phyloP scores from a whole-genome alignment of 2,113 vertebrate genomes.

The Cephalopholis sonnerati region DNA sequence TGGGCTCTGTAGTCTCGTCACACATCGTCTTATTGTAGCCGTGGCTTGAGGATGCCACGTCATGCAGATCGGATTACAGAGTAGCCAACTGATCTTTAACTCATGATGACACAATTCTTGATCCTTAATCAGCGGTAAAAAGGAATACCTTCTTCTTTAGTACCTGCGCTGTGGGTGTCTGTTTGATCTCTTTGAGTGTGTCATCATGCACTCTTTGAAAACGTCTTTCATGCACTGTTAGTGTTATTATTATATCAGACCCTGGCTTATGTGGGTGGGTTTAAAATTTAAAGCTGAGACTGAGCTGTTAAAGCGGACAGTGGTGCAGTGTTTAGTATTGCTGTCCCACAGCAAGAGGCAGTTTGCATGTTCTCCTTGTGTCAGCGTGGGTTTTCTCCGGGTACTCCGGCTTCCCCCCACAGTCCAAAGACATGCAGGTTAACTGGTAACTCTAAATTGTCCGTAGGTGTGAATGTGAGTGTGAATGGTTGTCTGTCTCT shows the following conservation, averaged over 20 bases:
- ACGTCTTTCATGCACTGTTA: neutral
- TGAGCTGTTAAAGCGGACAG: too few relatives aligned
- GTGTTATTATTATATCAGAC: neutral
- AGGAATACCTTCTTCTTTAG: neutral
- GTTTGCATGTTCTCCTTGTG: too few relatives aligned
- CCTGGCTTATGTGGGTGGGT: neutral
- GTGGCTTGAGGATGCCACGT: slow-evolving; percentile 32
- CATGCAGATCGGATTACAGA: slow-evolving; percentile 57
- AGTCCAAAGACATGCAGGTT: too few relatives aligned
- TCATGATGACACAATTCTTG: slow-evolving; percentile 27
- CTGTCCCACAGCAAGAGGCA: too few relatives aligned
- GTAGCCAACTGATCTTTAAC: slow-evolving; percentile 12
- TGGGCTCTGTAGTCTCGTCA: slow-evolving; percentile 42
- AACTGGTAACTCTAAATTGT: too few relatives aligned
- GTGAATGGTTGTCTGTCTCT: too few relatives aligned
- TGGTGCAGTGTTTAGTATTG: too few relatives aligned
- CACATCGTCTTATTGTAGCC: slow-evolving; percentile 44
- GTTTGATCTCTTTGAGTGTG: slow-evolving; percentile 30
- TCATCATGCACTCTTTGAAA: neutral
- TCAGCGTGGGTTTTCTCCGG: too few relatives aligned
- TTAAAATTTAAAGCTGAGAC: neutral
- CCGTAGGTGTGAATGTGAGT: too few relatives aligned
- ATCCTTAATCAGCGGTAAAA: slow-evolving; percentile 28
- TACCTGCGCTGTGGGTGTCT: neutral
- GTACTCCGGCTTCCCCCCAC: too few relatives aligned